Conservation (phyloP, 2,113 vertebrate genomes). For the Jaculus jaculus region DNA sequence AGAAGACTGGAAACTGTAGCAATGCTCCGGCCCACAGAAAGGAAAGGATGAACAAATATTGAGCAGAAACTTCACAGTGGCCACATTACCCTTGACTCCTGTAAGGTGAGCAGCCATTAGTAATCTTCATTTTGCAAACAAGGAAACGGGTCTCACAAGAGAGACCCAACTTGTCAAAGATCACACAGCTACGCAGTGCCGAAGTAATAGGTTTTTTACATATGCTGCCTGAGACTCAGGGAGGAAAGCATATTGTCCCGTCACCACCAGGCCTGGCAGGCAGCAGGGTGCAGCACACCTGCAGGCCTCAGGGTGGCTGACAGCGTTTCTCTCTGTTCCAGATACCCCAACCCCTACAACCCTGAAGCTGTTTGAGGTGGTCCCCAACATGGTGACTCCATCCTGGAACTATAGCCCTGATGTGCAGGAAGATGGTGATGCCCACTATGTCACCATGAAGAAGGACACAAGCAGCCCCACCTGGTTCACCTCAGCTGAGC, state of each 20-base stretch:
- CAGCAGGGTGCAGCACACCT: neutral
- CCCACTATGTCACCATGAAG: conserved; percentile 82
- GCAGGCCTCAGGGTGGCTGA: neutral
- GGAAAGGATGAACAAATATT: conserved; percentile 24
- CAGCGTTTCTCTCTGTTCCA: conserved; percentile 37
- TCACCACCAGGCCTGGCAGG: neutral
- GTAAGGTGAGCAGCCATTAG: neutral
- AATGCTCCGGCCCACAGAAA: neutral
- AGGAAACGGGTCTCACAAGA: conserved; percentile 30
- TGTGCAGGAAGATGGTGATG: conserved; percentile 71
- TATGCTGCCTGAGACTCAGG: neutral
- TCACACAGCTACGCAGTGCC: neutral
- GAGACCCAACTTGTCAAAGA: neutral
- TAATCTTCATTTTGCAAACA: conserved; percentile 2
- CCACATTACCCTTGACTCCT: neutral
- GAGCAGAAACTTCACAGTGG: neutral
- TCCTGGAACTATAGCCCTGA: conserved; percentile 83
- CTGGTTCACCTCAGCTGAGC: conserved; percentile 79
- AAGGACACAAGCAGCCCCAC: conserved; percentile 77
- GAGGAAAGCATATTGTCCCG: neutral
- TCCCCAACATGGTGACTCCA: conserved; percentile 76
- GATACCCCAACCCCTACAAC: conserved; percentile 79
- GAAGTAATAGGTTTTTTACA: neutral
- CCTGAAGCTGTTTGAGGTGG: conserved; percentile 82
- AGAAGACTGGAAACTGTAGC: neutral